A percentile compares a stretch with the other conserved stretches of the same genome.
Conservation (phyloP, 2,113 vertebrate species). For the Arvicanthis niloticus region DNA sequence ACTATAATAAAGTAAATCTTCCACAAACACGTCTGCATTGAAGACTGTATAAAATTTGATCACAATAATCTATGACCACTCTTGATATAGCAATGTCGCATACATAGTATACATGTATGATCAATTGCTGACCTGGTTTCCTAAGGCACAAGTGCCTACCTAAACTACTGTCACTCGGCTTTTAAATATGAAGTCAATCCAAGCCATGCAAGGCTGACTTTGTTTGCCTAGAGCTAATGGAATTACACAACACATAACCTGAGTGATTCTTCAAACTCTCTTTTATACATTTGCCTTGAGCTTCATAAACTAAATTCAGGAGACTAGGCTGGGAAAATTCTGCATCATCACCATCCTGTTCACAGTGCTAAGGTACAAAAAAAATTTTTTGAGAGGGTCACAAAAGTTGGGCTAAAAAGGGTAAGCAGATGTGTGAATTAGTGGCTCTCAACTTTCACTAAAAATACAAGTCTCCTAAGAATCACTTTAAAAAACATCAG, state of each 20-base stretch:
- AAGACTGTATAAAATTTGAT: slow-evolving; percentile 40
- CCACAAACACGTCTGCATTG: neutral
- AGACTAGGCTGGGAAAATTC: neutral
- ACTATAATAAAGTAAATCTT: slow-evolving; percentile 47
- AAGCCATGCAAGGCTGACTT: slow-evolving; percentile 32
- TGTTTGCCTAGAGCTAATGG: neutral
- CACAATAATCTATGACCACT: slow-evolving; percentile 1
- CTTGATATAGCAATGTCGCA: neutral
- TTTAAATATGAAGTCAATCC: slow-evolving; percentile 47
- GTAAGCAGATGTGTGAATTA: neutral
- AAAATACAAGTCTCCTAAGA: slow-evolving; percentile 18
- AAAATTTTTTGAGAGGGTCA: slow-evolving; percentile 7
- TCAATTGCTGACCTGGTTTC: slow-evolving; percentile 32
- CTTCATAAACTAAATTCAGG: slow-evolving; percentile 45
- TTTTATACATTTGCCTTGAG: slow-evolving; percentile 21
- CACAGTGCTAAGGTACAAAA: neutral
- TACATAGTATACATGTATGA: neutral
- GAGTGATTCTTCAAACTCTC: slow-evolving; percentile 33
- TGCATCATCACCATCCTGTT: slow-evolving; percentile 6
- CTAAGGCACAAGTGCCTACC: slow-evolving; percentile 27
- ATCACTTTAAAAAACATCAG: neutral
- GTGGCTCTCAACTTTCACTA: neutral
- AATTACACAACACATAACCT: slow-evolving; percentile 18
- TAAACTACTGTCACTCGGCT: slow-evolving; percentile 47
- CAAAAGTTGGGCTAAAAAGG: neutral